Conservation (phyloP, 1,140 invertebrate species). For the Apocrypta bakeri region DNA sequence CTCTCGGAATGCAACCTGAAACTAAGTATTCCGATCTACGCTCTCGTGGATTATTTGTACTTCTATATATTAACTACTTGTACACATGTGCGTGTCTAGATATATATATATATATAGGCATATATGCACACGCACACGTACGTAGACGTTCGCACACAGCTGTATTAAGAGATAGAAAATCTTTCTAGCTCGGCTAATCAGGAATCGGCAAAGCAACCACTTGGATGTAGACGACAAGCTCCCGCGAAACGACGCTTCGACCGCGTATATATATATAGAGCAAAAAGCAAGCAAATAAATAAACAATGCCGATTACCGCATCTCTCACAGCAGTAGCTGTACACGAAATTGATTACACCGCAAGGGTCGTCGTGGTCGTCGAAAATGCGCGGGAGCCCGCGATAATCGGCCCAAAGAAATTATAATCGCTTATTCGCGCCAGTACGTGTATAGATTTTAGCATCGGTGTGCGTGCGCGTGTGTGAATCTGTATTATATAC, state of each 20-base stretch:
- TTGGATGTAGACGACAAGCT: background rate
- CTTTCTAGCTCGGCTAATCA: slow-evolving; percentile 19
- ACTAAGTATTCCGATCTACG: slow-evolving; percentile 16
- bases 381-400: slow-evolving; percentile 9
- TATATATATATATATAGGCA: too few species aligned
- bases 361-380: background rate
- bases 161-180: slow-evolving; percentile 4
- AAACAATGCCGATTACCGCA: slow-evolving; percentile 9
- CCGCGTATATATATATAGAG: background rate
- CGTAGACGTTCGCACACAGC: background rate
- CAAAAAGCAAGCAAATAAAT: background rate
- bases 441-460: too few species aligned
- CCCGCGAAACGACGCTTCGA: background rate
- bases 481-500: too few species aligned
- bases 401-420: slow-evolving; percentile 18
- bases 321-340: background rate
- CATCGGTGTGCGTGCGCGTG: too few species aligned
- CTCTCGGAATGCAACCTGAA: background rate
- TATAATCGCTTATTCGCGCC: slow-evolving; percentile 1
- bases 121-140: too few species aligned
- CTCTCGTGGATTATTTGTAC: slow-evolving; percentile 22
- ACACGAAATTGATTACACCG: background rate
- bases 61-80: too few species aligned
- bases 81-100: too few species aligned
- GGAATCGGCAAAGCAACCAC: background rate